These are phyloP conservation scores for Arremon brunneinucha DNA, from an alignment of 2,797 vertebrate species.

Conservation along the genomic window DNA sequence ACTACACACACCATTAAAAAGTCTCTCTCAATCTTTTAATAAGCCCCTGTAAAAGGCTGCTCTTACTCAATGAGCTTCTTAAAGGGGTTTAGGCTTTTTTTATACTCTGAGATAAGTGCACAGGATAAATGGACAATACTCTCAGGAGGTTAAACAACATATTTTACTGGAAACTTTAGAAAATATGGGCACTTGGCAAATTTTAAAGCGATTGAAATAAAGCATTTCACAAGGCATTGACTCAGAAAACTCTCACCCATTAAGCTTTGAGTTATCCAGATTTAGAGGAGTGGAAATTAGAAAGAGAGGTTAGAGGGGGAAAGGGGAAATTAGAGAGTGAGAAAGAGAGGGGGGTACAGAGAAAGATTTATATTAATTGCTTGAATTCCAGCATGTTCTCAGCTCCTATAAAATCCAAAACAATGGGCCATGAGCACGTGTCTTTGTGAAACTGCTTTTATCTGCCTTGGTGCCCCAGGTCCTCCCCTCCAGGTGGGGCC, in stretches of 20 bases:
- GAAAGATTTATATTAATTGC: background rate
- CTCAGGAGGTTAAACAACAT: background rate
- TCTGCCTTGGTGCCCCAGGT: background rate
- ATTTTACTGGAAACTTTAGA: background rate
- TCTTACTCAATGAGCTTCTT: background rate
- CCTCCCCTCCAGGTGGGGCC: background rate
- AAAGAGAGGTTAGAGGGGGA: background rate
- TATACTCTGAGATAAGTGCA: background rate
- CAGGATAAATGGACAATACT: fast-evolving
- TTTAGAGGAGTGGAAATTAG: background rate
- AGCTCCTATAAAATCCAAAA: background rate
- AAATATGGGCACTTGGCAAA: background rate
- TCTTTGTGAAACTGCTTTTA: background rate
- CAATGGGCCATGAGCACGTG: fast-evolving
- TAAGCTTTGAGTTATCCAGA: background rate
- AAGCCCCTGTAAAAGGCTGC: background rate
- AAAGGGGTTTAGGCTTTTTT: background rate
- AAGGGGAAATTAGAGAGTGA: background rate
- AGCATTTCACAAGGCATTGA: background rate
- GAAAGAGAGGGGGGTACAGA: background rate
- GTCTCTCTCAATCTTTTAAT: background rate
- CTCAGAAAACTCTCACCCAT: background rate
- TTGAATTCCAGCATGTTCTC: background rate
- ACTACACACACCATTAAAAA: background rate
- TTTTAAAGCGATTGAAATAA: background rate